phyloP scores from a whole-genome alignment of 2,888 invertebrate species.

The Sinopyrophorus schimmeli region DNA sequence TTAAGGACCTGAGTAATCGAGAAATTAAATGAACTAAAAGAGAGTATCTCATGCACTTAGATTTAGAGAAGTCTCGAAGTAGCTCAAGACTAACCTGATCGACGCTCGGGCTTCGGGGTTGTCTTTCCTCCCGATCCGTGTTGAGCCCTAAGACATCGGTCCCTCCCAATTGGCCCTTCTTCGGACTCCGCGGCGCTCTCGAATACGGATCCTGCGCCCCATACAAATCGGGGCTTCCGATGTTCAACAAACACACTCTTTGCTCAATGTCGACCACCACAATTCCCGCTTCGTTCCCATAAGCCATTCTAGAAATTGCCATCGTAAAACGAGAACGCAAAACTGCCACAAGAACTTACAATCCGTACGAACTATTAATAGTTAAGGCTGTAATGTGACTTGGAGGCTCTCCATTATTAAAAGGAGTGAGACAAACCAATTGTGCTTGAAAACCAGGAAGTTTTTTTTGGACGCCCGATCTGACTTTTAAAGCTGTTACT shows the following conservation, averaged over 20 bases:
- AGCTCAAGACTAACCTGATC: slow-evolving; percentile 85
- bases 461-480: slow-evolving; percentile 79
- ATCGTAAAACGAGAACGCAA: background rate
- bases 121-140: slow-evolving; percentile 52
- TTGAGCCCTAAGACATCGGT: slow-evolving; percentile 52
- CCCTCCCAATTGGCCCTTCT: slow-evolving; percentile 58
- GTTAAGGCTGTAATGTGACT: slow-evolving; percentile 87
- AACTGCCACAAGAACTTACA: slow-evolving; percentile 70
- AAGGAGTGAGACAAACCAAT: slow-evolving; percentile 89
- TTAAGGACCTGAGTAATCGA: too few species aligned
- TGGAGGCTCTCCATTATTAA: slow-evolving; percentile 76
- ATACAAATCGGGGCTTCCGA: slow-evolving; percentile 90
- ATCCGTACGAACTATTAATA: slow-evolving; percentile 94
- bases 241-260: slow-evolving; percentile 84
- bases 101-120: slow-evolving; percentile 82
- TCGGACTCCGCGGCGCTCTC: slow-evolving; percentile 77
- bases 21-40: too few species aligned
- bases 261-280: slow-evolving; percentile 94
- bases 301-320: slow-evolving; percentile 75
- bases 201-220: slow-evolving; percentile 86
- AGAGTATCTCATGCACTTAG: too few species aligned
- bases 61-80: too few species aligned
- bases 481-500: slow-evolving; percentile 65
- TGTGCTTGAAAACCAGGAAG: slow-evolving; percentile 97
- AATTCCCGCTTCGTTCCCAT: slow-evolving; percentile 95